These are phyloP conservation scores for Troides helena DNA, from an alignment of 2,888 invertebrate species.

Conservation along the genomic window DNA sequence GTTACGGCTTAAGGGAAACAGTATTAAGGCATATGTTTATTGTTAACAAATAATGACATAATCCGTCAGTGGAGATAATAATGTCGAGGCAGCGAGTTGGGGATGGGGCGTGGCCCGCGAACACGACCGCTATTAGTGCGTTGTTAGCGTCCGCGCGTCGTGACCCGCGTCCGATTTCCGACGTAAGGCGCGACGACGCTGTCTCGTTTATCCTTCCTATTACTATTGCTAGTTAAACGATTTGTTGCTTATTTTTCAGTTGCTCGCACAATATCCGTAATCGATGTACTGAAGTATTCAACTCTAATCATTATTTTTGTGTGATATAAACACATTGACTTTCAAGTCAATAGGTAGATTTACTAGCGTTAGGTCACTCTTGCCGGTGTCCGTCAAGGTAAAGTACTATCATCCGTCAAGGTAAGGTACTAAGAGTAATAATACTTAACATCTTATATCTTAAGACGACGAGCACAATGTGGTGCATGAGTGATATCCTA, in stretches of 20 bases:
- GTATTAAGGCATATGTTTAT: conserved; percentile 27
- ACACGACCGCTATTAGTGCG: conserved; percentile 71
- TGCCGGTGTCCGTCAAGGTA: no score
- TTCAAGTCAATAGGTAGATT: no score
- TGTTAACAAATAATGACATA: conserved; percentile 35
- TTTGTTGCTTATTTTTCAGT: conserved; percentile 16
- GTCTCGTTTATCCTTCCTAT: conserved; percentile 25
- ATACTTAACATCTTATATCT: no score
- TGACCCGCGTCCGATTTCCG: conserved; percentile 71
- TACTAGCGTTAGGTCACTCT: no score
- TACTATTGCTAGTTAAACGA: conserved; percentile 13
- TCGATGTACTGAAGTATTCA: background rate
- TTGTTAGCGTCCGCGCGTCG: conserved; percentile 69
- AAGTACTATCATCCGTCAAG: no score
- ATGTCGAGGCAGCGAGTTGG: conserved; percentile 46
- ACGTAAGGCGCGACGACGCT: conserved; percentile 40
- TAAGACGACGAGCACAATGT: no score
- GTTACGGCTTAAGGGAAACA: conserved; percentile 24
- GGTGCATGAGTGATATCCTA: no score
- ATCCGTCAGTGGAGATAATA: conserved; percentile 50
- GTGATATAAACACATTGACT: no score
- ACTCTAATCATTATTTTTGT: no score
- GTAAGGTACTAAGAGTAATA: no score
- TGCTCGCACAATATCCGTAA: conserved; percentile 1
- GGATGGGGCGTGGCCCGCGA: conserved; percentile 60